Conservation (phyloP, 2,888 invertebrate genomes). For the Agrochola lychnidis region DNA sequence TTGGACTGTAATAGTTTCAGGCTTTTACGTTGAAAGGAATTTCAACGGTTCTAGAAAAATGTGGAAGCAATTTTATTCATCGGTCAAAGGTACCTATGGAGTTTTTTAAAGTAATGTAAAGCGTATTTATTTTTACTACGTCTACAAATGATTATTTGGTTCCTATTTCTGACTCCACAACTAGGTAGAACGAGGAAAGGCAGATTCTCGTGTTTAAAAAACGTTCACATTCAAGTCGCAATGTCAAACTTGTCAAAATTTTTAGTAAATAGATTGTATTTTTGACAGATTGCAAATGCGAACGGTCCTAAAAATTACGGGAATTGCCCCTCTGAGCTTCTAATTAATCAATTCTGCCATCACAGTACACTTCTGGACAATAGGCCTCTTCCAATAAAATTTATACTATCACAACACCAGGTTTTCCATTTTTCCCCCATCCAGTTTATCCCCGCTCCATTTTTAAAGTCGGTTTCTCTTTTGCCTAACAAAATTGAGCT, state of each 20-base stretch:
- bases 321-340: no score
- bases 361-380: not conserved
- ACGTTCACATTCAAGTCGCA: no score
- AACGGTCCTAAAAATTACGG: no score
- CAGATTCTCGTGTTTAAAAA: no score
- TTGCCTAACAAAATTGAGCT: not conserved
- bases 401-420: not conserved
- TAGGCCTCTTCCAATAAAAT: not conserved
- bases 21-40: slow-evolving; percentile 23
- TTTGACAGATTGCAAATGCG: no score
- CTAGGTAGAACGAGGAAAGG: not conserved
- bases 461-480: not conserved
- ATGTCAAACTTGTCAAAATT: no score
- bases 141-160: not conserved
- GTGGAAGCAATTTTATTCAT: slow-evolving; percentile 10
- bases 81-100: not conserved
- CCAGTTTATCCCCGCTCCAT: not conserved
- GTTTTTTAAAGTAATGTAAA: not conserved
- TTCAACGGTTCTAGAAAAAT: slow-evolving; percentile 9
- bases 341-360: not conserved
- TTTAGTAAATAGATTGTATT: no score
- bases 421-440: not conserved
- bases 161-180: not conserved
- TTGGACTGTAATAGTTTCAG: slow-evolving; percentile 10
- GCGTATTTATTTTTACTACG: not conserved